Evolutionary conservation across 1,140 invertebrate genomes (phyloP).

Genomic region (Mycetomoellerius zeteki): DNA sequence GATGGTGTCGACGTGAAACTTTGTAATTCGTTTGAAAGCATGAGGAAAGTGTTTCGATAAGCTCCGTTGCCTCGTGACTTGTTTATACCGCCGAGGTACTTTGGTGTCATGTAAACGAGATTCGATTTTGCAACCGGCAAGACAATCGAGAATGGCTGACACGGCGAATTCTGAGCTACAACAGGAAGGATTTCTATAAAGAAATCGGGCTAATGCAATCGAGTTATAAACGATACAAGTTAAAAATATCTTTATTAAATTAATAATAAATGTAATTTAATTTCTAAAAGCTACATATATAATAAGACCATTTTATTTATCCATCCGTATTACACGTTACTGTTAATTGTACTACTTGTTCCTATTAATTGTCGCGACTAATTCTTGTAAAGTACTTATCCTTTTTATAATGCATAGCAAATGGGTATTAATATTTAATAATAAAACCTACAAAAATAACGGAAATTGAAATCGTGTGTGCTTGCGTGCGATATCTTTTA

Average conservation of each 20-base stretch:
- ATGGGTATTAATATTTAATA: constrained; percentile 9
- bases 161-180: constrained; percentile 38
- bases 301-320: constrained; percentile 12
- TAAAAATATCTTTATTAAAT: neutral
- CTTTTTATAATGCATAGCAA: neutral
- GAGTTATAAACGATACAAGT: neutral
- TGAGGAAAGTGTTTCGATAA: constrained; percentile 67
- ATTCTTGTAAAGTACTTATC: neutral
- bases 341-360: too few relatives aligned
- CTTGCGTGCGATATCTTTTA: constrained; percentile 28
- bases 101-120: constrained; percentile 65
- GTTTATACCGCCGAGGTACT: constrained; percentile 63
- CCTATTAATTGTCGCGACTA: constrained; percentile 3
- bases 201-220: constrained; percentile 25
- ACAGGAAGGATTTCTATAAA: neutral
- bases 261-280: constrained; percentile 26
- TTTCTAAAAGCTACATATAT: neutral
- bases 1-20: constrained; percentile 41
- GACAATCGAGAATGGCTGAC: constrained; percentile 55
- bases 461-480: constrained; percentile 22
- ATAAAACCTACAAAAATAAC: neutral
- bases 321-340: neutral
- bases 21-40: constrained; percentile 19
- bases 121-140: constrained; percentile 69
- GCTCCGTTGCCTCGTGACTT: constrained; percentile 66